Base-by-base conservation (phyloP, 2,888 invertebrate genomes). In the Elegia similella region DNA sequence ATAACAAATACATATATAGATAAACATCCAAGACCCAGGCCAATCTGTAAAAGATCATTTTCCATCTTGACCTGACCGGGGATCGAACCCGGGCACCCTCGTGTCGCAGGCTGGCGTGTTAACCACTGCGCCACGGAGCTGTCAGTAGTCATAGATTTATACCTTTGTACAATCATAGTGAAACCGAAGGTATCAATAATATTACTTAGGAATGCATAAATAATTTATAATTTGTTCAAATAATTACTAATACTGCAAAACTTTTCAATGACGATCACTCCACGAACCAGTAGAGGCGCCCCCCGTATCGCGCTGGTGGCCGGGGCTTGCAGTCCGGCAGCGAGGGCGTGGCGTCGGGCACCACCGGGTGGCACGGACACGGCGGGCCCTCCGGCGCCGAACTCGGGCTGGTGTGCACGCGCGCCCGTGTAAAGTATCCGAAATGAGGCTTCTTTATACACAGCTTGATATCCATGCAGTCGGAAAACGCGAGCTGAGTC, bases 401-500 rank as follows among this genome's bases (percentile, higher is more conserved):
- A 60, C 84, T 93, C 80, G 64, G 65, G 7, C 92, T 86, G 52
- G 91, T 84, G 66, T 95, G 95, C 34, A 95, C 83, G 58, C 93
- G 92, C 0, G 95, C 94, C 64, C 96, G 93, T 57, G 95, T 93
- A 81, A 95, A 98, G 78, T 98, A 96, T 48, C 98, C 98, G 67
- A 93, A 95, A 1, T 93, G 92, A 1, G 98, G 97, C 59, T 98
- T 93, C 52, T 95, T 93, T 55, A 98, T 88, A 13, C 93, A 92
- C 66, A 97, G 68, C 68, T 96, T 96, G 44, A 96, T 95, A 55
- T 94, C 79, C 82, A 97, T 94, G 75, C 98, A 99, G 60, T 95
- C 92, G 78, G 98, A 98, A 71, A 95, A 95, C 1, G 95, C 94
- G 1, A 92, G 93, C 86, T 98, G 98, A 6, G 97, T 97, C 67